Conservation (phyloP, 2,113 vertebrate species). For the Rutilus rutilus region DNA sequence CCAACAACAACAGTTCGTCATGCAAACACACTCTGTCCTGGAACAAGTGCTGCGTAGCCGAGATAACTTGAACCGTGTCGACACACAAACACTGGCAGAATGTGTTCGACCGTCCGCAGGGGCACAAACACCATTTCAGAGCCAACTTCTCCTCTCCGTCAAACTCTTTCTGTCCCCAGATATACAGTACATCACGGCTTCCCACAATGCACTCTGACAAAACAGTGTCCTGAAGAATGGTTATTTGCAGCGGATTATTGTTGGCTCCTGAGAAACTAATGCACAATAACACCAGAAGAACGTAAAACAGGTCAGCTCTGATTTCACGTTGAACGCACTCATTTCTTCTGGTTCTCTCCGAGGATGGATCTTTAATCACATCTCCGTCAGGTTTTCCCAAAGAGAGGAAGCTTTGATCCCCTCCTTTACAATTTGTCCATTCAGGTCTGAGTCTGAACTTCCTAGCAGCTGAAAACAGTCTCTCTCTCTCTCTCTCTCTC, state of each 20-base stretch:
- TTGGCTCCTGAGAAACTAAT: background rate
- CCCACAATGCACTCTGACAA: slow-evolving; percentile 13
- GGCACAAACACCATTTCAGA: background rate
- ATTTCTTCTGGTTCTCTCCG: background rate
- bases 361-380: slow-evolving; percentile 2
- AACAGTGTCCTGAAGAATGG: background rate
- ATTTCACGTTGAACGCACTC: background rate
- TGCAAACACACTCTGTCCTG: slow-evolving; percentile 23
- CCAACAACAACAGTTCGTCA: slow-evolving; percentile 21
- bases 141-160: slow-evolving; percentile 1
- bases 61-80: slow-evolving; percentile 37
- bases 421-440: background rate
- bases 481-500: background rate
- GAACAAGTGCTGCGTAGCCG: slow-evolving; percentile 33
- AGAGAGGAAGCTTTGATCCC: slow-evolving; percentile 13
- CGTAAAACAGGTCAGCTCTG: background rate
- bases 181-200: too few relatives aligned
- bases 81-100: slow-evolving; percentile 37
- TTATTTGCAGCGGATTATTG: background rate
- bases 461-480: background rate
- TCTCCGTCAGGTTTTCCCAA: background rate
- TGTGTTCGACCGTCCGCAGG: background rate
- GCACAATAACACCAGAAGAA: background rate
- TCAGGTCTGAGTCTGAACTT: background rate
- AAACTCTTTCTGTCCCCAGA: background rate